A percentile compares a stretch with the other conserved stretches of the same genome.
Evolutionary conservation across 2,113 vertebrate species (phyloP).

Genomic region (Thunnus thynnus): DNA sequence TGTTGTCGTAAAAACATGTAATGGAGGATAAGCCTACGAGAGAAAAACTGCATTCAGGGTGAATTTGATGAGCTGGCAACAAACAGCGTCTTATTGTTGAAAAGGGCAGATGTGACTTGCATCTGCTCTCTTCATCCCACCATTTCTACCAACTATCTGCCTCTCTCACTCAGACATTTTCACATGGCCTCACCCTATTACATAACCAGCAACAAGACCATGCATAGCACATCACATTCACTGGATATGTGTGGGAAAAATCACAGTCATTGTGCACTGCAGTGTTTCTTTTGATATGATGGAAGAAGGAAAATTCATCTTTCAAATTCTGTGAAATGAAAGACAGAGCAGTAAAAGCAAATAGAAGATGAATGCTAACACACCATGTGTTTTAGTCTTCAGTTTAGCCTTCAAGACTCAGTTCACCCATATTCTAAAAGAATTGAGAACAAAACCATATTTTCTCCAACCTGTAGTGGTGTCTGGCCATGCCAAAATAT

Average conservation of each 20-base stretch:
- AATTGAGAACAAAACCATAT: too few relatives aligned
- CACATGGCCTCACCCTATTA: constrained; percentile 57
- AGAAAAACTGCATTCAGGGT: not conserved
- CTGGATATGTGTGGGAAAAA: constrained; percentile 25
- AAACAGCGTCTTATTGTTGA: not conserved
- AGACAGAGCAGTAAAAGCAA: not conserved
- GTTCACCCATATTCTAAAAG: not conserved
- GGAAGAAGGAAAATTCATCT: not conserved
- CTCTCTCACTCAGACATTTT: constrained; percentile 42
- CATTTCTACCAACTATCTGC: constrained; percentile 13
- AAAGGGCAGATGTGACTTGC: constrained; percentile 24
- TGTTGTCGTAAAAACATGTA: not conserved
- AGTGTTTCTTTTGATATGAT: constrained; percentile 1
- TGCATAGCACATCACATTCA: constrained; percentile 33
- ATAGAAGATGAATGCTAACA: too few relatives aligned
- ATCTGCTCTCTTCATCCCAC: constrained; percentile 17
- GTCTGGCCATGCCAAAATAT: too few relatives aligned
- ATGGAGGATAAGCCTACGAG: not conserved
- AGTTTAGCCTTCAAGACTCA: not conserved
- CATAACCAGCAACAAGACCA: constrained; percentile 54
- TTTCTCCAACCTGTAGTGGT: too few relatives aligned
- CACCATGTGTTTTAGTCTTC: too few relatives aligned
- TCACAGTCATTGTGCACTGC: not conserved
- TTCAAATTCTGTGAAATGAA: not conserved
- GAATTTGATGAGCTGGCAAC: not conserved